These are phyloP conservation scores for Peromyscus nudipes DNA, from an alignment of 2,797 vertebrate genomes.

Conservation along the genomic window DNA sequence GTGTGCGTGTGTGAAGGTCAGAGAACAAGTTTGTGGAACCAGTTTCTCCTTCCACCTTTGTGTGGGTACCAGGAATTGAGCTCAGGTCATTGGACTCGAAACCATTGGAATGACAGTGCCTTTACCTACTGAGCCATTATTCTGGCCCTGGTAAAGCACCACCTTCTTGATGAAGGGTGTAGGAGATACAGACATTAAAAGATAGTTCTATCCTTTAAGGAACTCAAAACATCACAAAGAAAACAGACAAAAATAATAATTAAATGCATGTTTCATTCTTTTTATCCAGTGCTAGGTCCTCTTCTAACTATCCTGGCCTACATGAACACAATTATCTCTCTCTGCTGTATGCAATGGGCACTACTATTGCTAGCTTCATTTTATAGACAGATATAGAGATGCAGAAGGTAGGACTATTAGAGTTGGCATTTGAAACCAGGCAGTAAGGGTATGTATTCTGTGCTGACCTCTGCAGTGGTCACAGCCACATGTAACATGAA, in stretches of 20 bases:
- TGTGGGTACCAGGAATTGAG: neutral
- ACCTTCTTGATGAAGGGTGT: neutral
- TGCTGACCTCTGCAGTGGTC: neutral
- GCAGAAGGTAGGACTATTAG: neutral
- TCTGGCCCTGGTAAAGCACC: neutral
- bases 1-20: neutral
- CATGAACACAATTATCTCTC: constrained; percentile 20
- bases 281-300: neutral
- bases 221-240: constrained; percentile 31
- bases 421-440: constrained; percentile 16
- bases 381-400: constrained; percentile 32
- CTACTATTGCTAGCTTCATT: neutral
- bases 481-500: neutral
- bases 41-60: neutral
- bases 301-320: constrained; percentile 14
- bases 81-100: neutral
- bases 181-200: neutral
- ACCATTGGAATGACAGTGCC: neutral
- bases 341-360: neutral
- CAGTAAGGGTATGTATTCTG: neutral
- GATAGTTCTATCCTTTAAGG: constrained; percentile 6
- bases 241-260: constrained; percentile 29
- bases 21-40: neutral
- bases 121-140: neutral
- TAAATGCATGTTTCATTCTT: neutral